Base-by-base conservation (phyloP, 2,797 vertebrate genomes). In the Notolepis coatsorum region DNA sequence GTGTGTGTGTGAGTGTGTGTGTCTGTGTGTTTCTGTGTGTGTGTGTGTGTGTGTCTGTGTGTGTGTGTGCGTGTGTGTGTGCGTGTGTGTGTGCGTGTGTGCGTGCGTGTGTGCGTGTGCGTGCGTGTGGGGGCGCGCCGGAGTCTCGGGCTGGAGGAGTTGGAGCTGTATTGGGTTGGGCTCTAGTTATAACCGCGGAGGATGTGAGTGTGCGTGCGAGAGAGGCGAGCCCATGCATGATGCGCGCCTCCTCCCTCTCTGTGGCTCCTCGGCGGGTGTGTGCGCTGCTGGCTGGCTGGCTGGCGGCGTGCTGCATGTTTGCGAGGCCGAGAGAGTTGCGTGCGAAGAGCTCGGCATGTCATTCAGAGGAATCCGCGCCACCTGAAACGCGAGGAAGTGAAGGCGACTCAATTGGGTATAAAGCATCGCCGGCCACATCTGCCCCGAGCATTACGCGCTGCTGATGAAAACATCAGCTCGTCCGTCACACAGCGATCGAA, bases 291-390 rank as follows among this genome's bases (percentile, higher is more conserved):
- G n/a, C n/a, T n/a, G n/a, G n/a, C n/a, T n/a, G n/a, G n/a, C n/a
- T n/a, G 27, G 38, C 24, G 54, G n/a, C n/a, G n/a, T n/a, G n/a
- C 56, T 49, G 63, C 33, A 57, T 80, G 89, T 90, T 88, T 91
- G 88, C 71, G 91, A 89, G 91, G 89, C 89, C 79, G 35, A n/a
- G 77, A 84, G 89, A 90, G 89, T 94, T 92, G 93, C 93, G 93
- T 94, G 93, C 93, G 92, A 94, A 93, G 92, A 87, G 91, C 89
- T 90, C 87, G 91, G 88, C 90, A 89, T 93, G 92, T 94, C 92
- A 93, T 93, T 93, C 89, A 92, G 91, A 87, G 91, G 91, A 93
- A 92, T 93, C 91, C 88, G n/a, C n/a, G 89, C 91, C 92, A 93
- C 93, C 93, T 93, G 93, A 93, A 93, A 91, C 91, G 90, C 90